Conservation (phyloP, 2,888 invertebrate genomes). For the Emmelina monodactyla region DNA sequence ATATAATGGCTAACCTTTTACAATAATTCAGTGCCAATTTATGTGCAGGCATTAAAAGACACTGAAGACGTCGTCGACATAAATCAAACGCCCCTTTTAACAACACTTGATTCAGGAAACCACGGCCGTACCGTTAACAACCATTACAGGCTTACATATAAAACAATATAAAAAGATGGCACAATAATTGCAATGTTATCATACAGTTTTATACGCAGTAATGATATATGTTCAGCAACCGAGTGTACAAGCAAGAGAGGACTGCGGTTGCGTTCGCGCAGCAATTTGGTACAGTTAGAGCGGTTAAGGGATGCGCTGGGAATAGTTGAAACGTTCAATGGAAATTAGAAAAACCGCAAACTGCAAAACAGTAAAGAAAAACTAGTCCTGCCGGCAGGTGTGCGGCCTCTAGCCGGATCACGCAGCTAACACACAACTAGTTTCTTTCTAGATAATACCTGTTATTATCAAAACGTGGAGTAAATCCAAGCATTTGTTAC, state of each 20-base stretch:
- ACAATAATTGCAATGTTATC: conserved; percentile 2
- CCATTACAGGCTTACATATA: conserved; percentile 17
- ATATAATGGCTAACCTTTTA: not conserved
- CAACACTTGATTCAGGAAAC: not conserved
- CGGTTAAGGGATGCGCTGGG: conserved; percentile 36
- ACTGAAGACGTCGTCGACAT: not conserved
- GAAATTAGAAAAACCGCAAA: conserved; percentile 37
- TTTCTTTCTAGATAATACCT: too few relatives aligned
- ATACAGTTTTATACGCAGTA: conserved; percentile 29
- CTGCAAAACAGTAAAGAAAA: conserved; percentile 27
- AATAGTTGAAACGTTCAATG: conserved; percentile 25
- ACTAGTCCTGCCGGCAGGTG: conserved; percentile 21
- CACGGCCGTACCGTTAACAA: conserved; percentile 3
- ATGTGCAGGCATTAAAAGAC: not conserved
- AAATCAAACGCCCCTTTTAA: not conserved
- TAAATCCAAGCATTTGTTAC: too few relatives aligned
- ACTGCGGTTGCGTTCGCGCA: conserved; percentile 21
- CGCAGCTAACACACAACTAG: not conserved
- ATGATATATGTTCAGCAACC: conserved; percentile 27
- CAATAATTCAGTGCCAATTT: not conserved
- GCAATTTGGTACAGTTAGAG: conserved; percentile 40
- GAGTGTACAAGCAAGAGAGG: not conserved
- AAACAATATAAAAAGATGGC: not conserved
- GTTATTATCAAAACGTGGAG: too few relatives aligned
- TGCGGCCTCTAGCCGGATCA: conserved; percentile 5